Conservation (phyloP, 92 coral and sea anemone genomes). For the Micromussa lordhowensis region DNA sequence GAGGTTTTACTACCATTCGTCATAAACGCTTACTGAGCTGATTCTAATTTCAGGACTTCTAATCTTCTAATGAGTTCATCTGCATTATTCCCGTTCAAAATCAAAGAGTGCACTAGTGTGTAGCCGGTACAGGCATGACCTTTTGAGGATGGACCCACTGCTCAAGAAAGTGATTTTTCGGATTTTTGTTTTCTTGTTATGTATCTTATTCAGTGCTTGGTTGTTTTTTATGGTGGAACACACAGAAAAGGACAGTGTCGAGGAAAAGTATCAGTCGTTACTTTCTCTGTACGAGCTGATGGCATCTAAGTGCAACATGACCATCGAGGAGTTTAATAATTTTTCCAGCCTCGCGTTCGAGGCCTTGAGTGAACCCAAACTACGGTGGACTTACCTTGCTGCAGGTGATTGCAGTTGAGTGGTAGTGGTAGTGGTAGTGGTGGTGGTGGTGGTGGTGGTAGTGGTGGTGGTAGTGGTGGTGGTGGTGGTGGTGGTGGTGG, state of each 20-base stretch:
- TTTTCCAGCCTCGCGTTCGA: constrained; percentile 34
- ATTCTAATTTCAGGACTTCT: background rate
- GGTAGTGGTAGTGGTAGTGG: too few relatives aligned
- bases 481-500: too few relatives aligned
- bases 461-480: too few relatives aligned
- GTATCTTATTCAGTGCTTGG: constrained; percentile 40
- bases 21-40: background rate
- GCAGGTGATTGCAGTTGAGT: constrained; percentile 32
- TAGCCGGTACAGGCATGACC: background rate
- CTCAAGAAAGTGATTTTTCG: constrained; percentile 42
- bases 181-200: constrained; percentile 4
- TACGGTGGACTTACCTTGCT: constrained; percentile 26
- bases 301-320: constrained; percentile 58
- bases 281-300: constrained; percentile 48
- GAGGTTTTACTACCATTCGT: background rate
- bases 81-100: background rate
- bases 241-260: constrained; percentile 7
- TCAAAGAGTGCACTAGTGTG: background rate
- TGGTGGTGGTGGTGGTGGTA: too few relatives aligned
- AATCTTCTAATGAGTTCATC: background rate
- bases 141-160: constrained; percentile 29
- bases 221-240: constrained; percentile 44
- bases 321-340: constrained; percentile 43
- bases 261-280: constrained; percentile 9
- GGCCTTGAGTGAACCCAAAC: constrained; percentile 39